These are phyloP conservation scores for Sebastolobus altivelis DNA, from an alignment of 2,797 vertebrate genomes.

Conservation along the genomic window DNA sequence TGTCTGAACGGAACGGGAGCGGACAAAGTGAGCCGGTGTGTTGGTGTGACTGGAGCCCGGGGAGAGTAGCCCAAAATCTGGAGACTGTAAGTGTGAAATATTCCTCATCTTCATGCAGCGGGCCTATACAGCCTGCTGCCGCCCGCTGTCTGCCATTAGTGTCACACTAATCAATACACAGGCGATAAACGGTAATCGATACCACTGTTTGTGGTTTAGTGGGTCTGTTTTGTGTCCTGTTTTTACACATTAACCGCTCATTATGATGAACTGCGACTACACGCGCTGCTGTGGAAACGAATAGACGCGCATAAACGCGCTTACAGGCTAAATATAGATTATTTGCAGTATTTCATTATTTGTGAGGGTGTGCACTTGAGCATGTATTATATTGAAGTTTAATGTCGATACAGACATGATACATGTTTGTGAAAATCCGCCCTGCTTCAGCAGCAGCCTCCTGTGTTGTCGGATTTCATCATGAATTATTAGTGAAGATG, in stretches of 20 bases:
- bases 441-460: not conserved
- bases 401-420: not conserved
- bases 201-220: not conserved
- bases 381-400: not conserved
- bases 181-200: not conserved
- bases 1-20: slow-evolving; percentile 10
- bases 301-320: not conserved
- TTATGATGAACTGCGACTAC: not conserved
- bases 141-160: slow-evolving; percentile 4
- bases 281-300: not conserved
- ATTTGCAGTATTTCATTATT: not conserved
- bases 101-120: slow-evolving; percentile 20
- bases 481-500: slow-evolving; percentile 63
- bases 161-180: not conserved
- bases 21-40: slow-evolving; percentile 10
- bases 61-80: slow-evolving; percentile 40
- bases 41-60: slow-evolving; percentile 19
- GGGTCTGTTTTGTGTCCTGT: not conserved
- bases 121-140: slow-evolving; percentile 26
- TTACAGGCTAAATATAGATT: slow-evolving; percentile 6
- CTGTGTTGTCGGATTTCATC: slow-evolving; percentile 45
- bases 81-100: slow-evolving; percentile 59
- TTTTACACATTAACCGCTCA: not conserved
- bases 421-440: not conserved
- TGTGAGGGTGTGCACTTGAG: not conserved